These are phyloP conservation scores for Bombus confusus DNA, from an alignment of 1,140 invertebrate genomes.

Conservation along the genomic window DNA sequence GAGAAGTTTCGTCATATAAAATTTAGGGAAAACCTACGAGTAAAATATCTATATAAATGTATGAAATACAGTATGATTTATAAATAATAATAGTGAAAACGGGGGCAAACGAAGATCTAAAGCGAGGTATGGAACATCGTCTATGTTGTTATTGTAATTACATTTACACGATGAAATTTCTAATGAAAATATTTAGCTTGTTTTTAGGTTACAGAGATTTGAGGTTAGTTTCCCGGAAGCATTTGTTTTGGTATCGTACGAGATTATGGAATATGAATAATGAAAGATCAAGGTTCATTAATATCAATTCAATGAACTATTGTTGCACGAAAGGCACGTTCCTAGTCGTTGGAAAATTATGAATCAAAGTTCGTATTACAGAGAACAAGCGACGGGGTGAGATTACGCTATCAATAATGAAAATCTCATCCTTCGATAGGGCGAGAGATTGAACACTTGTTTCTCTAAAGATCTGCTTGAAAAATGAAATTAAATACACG, in stretches of 20 bases:
- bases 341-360: background rate
- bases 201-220: background rate
- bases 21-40: too few species aligned
- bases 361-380: background rate
- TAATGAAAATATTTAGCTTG: background rate
- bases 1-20: too few species aligned
- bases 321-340: background rate
- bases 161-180: too few species aligned
- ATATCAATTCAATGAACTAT: slow-evolving; percentile 8
- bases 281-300: background rate
- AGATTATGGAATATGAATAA: background rate
- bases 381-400: background rate
- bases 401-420: slow-evolving; percentile 7
- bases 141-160: too few species aligned
- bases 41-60: too few species aligned
- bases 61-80: too few species aligned
- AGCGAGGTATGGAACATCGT: background rate
- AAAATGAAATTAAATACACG: slow-evolving; percentile 1
- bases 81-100: too few species aligned
- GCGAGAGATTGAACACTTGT: background rate
- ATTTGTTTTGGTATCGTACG: background rate
- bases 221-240: background rate
- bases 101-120: background rate
- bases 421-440: background rate
- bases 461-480: background rate